These are phyloP conservation scores for Clarias pachynema DNA, from an alignment of 2,797 vertebrate species.

Conservation along the genomic window DNA sequence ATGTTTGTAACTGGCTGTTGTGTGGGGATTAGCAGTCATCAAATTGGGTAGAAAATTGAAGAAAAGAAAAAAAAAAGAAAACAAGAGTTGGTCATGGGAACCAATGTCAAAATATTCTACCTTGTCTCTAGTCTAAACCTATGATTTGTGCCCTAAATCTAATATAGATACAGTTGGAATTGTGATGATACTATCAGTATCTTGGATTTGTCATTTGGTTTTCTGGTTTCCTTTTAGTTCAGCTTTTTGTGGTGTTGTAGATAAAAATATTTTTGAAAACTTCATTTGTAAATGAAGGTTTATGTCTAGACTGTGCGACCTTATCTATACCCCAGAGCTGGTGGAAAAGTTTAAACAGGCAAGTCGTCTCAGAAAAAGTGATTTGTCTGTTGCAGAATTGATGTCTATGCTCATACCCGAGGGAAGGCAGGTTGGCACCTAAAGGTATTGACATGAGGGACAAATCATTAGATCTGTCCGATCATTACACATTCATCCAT, in stretches of 20 bases:
- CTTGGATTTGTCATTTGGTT: background rate
- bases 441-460: slow-evolving; percentile 60
- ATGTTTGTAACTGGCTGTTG: background rate
- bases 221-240: background rate
- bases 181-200: background rate
- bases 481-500: slow-evolving; percentile 45
- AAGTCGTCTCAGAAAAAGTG: slow-evolving; percentile 57
- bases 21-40: background rate
- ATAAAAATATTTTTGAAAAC: background rate
- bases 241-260: background rate
- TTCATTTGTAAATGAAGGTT: background rate
- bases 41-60: background rate
- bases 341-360: slow-evolving; percentile 50
- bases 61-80: background rate
- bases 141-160: background rate
- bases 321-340: slow-evolving; percentile 30
- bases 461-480: slow-evolving; percentile 63
- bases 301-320: background rate
- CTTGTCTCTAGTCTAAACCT: background rate
- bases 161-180: background rate
- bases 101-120: background rate
- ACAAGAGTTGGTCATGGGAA: background rate
- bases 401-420: slow-evolving; percentile 58
- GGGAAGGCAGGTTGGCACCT: slow-evolving; percentile 63
- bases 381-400: slow-evolving; percentile 57